phyloP scores from a whole-genome alignment of 2,113 vertebrate genomes.

The Melanotaenia duboulayi region DNA sequence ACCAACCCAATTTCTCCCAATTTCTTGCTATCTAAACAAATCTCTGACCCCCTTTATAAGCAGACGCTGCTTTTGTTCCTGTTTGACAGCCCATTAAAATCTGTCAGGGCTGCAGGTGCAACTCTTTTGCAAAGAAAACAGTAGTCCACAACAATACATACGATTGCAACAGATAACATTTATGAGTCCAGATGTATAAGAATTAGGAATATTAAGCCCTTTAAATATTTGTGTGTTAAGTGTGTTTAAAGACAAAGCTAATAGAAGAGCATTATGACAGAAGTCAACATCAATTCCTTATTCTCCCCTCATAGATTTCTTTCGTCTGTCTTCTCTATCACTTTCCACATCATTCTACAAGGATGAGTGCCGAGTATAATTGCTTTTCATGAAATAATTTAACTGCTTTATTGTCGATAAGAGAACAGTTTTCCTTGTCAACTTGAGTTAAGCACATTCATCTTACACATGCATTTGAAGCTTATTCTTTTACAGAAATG shows the following conservation, averaged over 20 bases:
- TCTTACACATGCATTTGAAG: constrained; percentile 52
- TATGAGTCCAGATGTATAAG: constrained; percentile 15
- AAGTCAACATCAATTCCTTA: constrained; percentile 44
- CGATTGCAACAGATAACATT: constrained; percentile 39
- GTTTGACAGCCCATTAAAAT: constrained; percentile 62
- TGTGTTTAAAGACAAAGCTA: constrained; percentile 44
- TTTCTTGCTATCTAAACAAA: constrained; percentile 47
- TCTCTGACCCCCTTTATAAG: constrained; percentile 43
- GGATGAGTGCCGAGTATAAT: constrained; percentile 57
- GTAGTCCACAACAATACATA: constrained; percentile 43
- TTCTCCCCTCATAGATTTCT: constrained; percentile 47
- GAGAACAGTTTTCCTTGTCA: constrained; percentile 65
- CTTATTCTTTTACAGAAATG: constrained; percentile 44
- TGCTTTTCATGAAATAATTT: constrained; percentile 61
- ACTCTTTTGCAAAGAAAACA: constrained; percentile 42
- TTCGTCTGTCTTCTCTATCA: constrained; percentile 57
- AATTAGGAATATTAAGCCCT: constrained; percentile 35
- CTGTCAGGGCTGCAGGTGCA: constrained; percentile 75
- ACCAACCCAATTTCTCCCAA: constrained; percentile 39
- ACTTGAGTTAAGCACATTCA: constrained; percentile 59
- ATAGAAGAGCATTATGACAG: constrained; percentile 48
- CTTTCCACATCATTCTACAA: constrained; percentile 56
- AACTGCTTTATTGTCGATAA: constrained; percentile 59
- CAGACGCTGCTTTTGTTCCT: constrained; percentile 63
- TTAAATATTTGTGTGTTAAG: constrained; percentile 40